These are phyloP conservation scores for Potamilus streckersoni DNA, from an alignment of 1,140 invertebrate genomes.

Conservation along the genomic window DNA sequence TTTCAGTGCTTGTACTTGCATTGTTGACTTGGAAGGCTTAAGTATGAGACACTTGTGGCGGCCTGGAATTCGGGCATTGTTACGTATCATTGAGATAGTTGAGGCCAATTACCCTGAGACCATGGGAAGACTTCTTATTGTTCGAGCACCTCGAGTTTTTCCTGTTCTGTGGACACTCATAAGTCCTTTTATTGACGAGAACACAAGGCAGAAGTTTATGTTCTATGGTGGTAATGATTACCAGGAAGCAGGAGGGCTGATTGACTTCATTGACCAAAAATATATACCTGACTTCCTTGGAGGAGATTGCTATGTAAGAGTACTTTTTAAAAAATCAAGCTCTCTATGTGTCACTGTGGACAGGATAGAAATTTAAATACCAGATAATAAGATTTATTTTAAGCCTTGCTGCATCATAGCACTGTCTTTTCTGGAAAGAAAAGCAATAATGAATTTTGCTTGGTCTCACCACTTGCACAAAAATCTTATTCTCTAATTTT, in stretches of 20 bases:
- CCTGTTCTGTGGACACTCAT: constrained; percentile 98
- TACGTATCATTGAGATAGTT: constrained; percentile 95
- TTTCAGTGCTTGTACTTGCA: constrained; percentile 84
- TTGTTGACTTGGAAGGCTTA: constrained; percentile 93
- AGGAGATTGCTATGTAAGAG: constrained; percentile 84
- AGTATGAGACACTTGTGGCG: constrained; percentile 97
- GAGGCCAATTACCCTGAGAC: constrained; percentile 98
- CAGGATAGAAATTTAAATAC: too few relatives aligned
- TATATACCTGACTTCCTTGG: constrained; percentile 93
- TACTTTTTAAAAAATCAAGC: neutral
- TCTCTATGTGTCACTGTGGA: neutral
- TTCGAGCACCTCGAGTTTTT: constrained; percentile 79
- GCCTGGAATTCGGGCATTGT: constrained; percentile 88
- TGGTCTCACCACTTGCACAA: too few relatives aligned
- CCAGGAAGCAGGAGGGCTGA: constrained; percentile 80
- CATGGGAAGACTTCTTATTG: constrained; percentile 76
- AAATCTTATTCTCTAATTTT: too few relatives aligned
- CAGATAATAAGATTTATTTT: too few relatives aligned
- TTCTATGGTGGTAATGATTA: constrained; percentile 93
- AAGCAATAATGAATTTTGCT: too few relatives aligned
- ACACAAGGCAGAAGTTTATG: constrained; percentile 93
- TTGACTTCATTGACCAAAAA: constrained; percentile 87
- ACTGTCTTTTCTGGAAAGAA: too few relatives aligned
- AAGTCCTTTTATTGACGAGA: constrained; percentile 97
- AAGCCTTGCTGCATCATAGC: too few relatives aligned